A percentile compares a stretch with the other conserved stretches of the same genome.
phyloP scores from a whole-genome alignment of 2,888 invertebrate genomes.

The Meghimatium bilineatum region DNA sequence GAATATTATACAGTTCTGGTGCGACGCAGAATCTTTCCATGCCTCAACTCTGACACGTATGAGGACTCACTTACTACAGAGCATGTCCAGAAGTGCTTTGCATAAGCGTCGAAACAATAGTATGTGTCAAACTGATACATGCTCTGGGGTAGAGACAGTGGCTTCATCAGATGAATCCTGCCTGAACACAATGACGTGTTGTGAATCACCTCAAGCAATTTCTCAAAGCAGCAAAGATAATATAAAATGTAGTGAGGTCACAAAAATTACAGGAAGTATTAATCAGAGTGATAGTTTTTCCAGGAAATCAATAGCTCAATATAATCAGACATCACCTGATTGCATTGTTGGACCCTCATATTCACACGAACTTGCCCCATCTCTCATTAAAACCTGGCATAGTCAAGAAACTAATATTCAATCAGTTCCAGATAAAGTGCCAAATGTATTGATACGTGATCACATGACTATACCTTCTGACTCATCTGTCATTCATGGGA shows the following conservation, averaged over 20 bases:
- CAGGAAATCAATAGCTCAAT: background rate
- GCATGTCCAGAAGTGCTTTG: slow-evolving; percentile 43
- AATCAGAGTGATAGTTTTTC: background rate
- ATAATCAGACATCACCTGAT: background rate
- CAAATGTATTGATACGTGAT: background rate
- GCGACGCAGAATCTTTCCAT: slow-evolving; percentile 79
- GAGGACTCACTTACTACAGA: slow-evolving; percentile 63
- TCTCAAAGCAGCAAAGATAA: background rate
- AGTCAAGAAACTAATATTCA: background rate
- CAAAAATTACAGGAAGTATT: background rate
- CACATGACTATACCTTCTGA: background rate
- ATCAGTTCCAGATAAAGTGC: background rate
- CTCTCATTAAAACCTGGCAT: background rate
- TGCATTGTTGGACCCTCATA: background rate
- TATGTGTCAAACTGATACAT: background rate
- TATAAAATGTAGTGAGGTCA: background rate
- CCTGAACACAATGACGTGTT: background rate
- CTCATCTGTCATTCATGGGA: background rate
- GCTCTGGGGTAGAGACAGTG: background rate
- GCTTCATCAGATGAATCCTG: background rate
- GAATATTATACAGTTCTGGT: slow-evolving; percentile 78
- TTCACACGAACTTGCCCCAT: background rate
- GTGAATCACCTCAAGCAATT: background rate
- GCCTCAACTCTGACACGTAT: slow-evolving; percentile 70
- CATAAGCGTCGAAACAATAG: slow-evolving; percentile 43